These are phyloP conservation scores for Eretmochelys imbricata DNA, from an alignment of 2,113 vertebrate genomes.

Conservation along the genomic window DNA sequence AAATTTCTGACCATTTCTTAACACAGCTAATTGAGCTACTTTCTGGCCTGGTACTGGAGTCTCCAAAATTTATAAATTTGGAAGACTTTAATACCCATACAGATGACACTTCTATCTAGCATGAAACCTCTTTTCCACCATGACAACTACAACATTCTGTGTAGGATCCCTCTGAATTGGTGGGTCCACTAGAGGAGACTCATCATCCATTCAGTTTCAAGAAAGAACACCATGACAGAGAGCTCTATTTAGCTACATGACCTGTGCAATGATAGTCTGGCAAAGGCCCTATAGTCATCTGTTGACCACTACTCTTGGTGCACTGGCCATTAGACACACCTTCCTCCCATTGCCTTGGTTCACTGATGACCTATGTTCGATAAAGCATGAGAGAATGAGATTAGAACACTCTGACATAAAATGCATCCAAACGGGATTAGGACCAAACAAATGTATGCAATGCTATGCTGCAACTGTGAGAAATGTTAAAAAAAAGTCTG, in stretches of 20 bases:
- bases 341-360: background rate
- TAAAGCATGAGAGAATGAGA: background rate
- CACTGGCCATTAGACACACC: background rate
- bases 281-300: background rate
- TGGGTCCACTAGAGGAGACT: background rate
- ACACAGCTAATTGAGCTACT: background rate
- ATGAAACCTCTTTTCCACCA: background rate
- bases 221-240: background rate
- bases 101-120: background rate
- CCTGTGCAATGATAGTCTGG: background rate
- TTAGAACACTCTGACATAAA: background rate
- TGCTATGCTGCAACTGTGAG: background rate
- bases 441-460: no score
- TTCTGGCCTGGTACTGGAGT: background rate
- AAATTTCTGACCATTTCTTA: background rate
- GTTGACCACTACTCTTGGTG: background rate
- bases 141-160: background rate
- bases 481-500: background rate
- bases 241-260: background rate
- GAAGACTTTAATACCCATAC: background rate
- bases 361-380: background rate
- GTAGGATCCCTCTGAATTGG: background rate
- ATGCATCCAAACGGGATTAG: background rate
- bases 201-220: background rate
- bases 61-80: background rate